phyloP scores from a whole-genome alignment of 35 echinoderm and acorn worm species.

The Lytechinus pictus region DNA sequence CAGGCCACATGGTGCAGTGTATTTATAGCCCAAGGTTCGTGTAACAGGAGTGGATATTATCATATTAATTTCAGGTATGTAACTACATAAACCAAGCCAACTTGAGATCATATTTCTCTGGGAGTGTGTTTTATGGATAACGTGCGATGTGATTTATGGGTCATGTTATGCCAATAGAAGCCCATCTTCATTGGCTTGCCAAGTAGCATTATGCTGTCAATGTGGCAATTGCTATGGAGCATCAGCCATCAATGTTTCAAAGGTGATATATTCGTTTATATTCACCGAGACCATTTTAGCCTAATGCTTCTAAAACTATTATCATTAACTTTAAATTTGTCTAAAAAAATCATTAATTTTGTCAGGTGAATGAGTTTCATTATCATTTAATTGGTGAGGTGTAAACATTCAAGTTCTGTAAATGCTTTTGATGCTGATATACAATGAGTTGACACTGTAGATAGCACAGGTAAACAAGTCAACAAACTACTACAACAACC shows the following conservation, averaged over 20 bases:
- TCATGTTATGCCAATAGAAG: neutral
- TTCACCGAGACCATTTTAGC: neutral
- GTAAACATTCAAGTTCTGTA: no score
- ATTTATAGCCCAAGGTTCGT: conserved; percentile 10
- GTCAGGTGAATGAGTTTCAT: no score
- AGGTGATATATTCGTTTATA: neutral
- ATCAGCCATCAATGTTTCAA: neutral
- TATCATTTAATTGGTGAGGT: no score
- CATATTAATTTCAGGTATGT: conserved; percentile 41
- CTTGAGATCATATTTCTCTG: neutral
- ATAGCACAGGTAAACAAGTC: no score
- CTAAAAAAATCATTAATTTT: no score
- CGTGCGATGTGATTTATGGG: neutral
- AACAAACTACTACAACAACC: no score
- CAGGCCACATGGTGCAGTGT: neutral
- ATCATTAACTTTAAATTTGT: no score
- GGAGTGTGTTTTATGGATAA: neutral
- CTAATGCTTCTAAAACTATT: neutral
- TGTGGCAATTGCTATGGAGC: neutral
- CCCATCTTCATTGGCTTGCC: neutral
- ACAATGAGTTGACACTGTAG: no score
- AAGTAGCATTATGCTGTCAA: neutral
- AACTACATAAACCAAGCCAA: neutral
- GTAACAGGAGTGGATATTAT: conserved; percentile 26
- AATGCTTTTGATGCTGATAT: no score